A percentile compares a stretch with the other conserved stretches of the same genome.
phyloP scores from a whole-genome alignment of 53 echinoderm and acorn worm species.

The Echinometra lucunter region DNA sequence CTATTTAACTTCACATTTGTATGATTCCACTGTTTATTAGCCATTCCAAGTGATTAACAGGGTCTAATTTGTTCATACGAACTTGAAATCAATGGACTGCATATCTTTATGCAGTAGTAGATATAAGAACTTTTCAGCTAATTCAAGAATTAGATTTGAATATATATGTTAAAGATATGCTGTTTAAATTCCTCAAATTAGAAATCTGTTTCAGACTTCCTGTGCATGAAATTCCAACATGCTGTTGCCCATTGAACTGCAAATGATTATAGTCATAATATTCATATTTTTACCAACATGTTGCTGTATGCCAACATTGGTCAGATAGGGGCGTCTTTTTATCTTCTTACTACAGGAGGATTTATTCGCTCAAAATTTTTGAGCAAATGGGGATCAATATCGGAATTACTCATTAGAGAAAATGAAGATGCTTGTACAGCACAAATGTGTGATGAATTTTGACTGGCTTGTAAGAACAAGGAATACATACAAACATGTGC shows the following conservation, averaged over 20 bases:
- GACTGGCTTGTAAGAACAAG: neutral
- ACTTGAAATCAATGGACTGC: neutral
- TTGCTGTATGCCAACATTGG: neutral
- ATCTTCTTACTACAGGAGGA: neutral
- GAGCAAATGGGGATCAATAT: neutral
- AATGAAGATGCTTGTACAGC: neutral
- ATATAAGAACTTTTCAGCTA: no score
- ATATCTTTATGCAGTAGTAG: neutral
- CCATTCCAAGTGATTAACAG: conserved; percentile 23
- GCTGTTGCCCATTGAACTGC: neutral
- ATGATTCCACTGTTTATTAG: neutral
- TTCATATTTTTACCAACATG: neutral
- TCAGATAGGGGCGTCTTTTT: neutral
- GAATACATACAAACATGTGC: neutral
- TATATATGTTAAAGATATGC: neutral
- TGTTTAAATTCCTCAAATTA: neutral
- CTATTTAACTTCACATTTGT: neutral
- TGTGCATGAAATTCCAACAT: neutral
- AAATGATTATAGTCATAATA: neutral
- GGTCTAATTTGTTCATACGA: neutral
- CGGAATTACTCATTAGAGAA: neutral
- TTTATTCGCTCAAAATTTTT: neutral
- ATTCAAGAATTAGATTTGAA: neutral
- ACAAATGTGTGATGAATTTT: neutral
- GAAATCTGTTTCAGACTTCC: neutral